These are phyloP conservation scores for Trochalopteron elliotii DNA, from an alignment of 2,113 vertebrate genomes.

Conservation along the genomic window DNA sequence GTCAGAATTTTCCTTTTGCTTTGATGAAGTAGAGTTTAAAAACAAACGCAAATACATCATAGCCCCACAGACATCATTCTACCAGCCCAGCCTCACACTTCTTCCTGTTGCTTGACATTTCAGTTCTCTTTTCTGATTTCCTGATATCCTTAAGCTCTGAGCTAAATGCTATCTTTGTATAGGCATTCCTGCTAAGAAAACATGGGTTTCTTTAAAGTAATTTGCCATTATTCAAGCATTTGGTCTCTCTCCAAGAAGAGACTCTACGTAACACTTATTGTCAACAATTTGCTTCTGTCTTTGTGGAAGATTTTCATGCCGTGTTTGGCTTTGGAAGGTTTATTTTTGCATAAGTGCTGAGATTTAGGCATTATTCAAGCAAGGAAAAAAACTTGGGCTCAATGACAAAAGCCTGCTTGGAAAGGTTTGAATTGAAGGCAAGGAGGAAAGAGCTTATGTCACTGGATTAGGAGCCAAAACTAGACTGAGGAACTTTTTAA, in stretches of 20 bases:
- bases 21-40: not conserved
- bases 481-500: not conserved
- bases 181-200: not conserved
- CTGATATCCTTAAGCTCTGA: not conserved
- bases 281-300: not conserved
- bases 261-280: not conserved
- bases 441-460: not conserved
- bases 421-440: not conserved
- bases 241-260: not conserved
- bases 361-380: not conserved
- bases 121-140: not conserved
- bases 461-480: not conserved
- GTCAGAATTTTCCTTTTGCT: not conserved
- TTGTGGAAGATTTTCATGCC: not conserved
- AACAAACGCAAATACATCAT: not conserved
- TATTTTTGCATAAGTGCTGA: not conserved
- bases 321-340: not conserved
- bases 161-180: not conserved
- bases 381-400: not conserved
- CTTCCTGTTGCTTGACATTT: not conserved
- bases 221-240: not conserved
- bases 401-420: not conserved
- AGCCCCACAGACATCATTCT: not conserved
- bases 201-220: not conserved
- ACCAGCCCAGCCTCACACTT: not conserved